Evolutionary conservation across 2,113 vertebrate genomes (phyloP), one percentile per base, ranked within the genome.

Genomic region (Zosterops japonicus): DNA sequence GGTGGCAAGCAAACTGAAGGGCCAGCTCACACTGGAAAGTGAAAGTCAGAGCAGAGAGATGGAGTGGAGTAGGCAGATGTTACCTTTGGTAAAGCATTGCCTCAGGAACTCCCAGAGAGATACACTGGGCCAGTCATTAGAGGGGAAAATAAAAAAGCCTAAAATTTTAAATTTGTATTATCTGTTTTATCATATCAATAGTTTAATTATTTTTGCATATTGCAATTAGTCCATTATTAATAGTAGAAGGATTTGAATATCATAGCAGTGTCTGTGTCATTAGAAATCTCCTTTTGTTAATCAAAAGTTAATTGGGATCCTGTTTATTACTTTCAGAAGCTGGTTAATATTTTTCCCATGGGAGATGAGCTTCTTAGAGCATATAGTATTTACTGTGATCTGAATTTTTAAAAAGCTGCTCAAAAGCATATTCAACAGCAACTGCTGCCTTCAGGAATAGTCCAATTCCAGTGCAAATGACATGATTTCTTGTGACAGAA

Each of bases 281-380:
- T 49, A 35, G 18, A 57, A 81, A 77, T 49, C 16, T 72, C 3
- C n/a, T 82, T 92, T 69, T 65, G 33, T 15, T 88, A 57, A 68
- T 63, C 22, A 50, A 29, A 91, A 95, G 59, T 63, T 28, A 31
- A 52, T 49, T 49, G 8, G 39, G 28, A 77, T 89, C 29, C 21
- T 79, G 21, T 42, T 83, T 49, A 56, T 61, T 88, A 35, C 18
- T 74, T 94, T 63, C 23, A 22, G 36, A 83, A 86, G 29, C 11
- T 75, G 44, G 57, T 69, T 80, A 68, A 46, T 88, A 53, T 65
- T 90, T 93, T 94, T 72, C 33, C 39, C 13, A 42, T 31, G 78
- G 42, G 47, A 90, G 55, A 25, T 77, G 17, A 83, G 7, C 23
- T 93, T 39, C 28, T 77, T 65, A 16, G 39, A 87, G 53, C 65